Evolutionary conservation across 1,140 invertebrate species (phyloP).

Genomic region (Drosophila lini): DNA sequence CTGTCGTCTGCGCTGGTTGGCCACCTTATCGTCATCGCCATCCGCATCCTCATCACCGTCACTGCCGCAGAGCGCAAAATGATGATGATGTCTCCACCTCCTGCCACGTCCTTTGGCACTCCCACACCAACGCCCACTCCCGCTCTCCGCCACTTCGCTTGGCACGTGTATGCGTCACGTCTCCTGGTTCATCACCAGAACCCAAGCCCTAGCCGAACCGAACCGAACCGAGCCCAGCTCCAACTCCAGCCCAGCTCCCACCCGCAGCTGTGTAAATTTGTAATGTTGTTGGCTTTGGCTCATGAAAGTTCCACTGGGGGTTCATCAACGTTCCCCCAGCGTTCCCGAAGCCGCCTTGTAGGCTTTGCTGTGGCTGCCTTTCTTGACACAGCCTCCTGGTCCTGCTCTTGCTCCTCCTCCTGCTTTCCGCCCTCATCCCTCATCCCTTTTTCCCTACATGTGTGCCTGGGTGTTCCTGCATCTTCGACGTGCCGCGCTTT

Average conservation of each 20-base stretch:
- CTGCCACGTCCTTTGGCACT: conserved; percentile 22
- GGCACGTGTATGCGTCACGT: conserved; percentile 59
- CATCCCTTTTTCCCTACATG: conserved; percentile 6
- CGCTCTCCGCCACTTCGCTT: conserved; percentile 1
- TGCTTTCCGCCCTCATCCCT: too few species aligned
- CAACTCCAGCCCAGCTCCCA: background rate
- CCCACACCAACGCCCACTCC: background rate
- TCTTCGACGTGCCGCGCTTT: conserved; percentile 73
- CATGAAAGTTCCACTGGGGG: conserved; percentile 55
- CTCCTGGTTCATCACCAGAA: conserved; percentile 39
- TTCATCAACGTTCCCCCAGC: conserved; percentile 43
- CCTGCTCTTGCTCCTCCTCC: background rate
- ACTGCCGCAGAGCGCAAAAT: conserved; percentile 43
- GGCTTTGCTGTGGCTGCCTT: conserved; percentile 74
- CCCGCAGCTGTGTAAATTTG: conserved; percentile 52
- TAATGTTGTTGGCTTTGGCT: conserved; percentile 59
- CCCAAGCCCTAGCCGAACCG: background rate
- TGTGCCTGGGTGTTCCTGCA: conserved; percentile 41
- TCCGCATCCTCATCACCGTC: conserved; percentile 14
- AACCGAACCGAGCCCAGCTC: background rate
- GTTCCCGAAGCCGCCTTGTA: conserved; percentile 27
- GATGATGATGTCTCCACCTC: conserved; percentile 52
- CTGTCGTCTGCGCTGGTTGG: conserved; percentile 37
- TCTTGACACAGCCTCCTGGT: conserved; percentile 57
- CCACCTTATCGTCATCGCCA: conserved; percentile 42